phyloP scores from a whole-genome alignment of 2,888 invertebrate species.

The Sclerodermus sp. region DNA sequence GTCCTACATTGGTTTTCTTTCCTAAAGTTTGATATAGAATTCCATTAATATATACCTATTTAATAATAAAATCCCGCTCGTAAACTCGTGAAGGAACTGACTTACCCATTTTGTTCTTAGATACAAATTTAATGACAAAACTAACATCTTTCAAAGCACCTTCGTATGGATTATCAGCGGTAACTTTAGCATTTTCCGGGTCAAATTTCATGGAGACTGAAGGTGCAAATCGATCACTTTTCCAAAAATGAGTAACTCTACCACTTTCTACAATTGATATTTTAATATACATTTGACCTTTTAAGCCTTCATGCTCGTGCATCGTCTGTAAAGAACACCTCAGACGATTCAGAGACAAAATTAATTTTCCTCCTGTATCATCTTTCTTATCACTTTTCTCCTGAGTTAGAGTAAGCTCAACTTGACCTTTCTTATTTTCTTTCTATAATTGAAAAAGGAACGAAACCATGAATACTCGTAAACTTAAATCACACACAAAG shows the following conservation, averaged over 20 bases:
- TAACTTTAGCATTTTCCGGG: slow-evolving; percentile 66
- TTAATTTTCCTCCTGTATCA: slow-evolving; percentile 66
- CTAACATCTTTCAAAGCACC: slow-evolving; percentile 67
- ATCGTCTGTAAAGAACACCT: slow-evolving; percentile 72
- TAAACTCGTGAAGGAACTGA: not conserved
- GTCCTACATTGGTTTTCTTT: slow-evolving; percentile 70
- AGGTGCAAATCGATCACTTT: slow-evolving; percentile 73
- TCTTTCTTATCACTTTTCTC: slow-evolving; percentile 66
- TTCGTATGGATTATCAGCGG: slow-evolving; percentile 65
- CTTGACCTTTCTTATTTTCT: slow-evolving; percentile 70
- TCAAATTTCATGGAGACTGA: slow-evolving; percentile 78
- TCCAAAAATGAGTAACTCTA: slow-evolving; percentile 65
- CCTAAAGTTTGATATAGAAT: slow-evolving; percentile 40
- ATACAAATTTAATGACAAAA: slow-evolving; percentile 68
- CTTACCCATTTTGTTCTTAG: slow-evolving; percentile 66
- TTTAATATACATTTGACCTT: slow-evolving; percentile 76
- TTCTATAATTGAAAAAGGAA: slow-evolving; percentile 59
- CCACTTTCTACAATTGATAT: slow-evolving; percentile 74
- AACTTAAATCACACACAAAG: too few species aligned
- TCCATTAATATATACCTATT: not conserved
- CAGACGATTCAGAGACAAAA: slow-evolving; percentile 66
- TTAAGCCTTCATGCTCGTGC: slow-evolving; percentile 70
- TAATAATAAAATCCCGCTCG: not conserved
- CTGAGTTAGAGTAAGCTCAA: slow-evolving; percentile 68
- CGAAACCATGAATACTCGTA: not conserved